Evolutionary conservation across 2,113 vertebrate genomes (phyloP).

Genomic region (Onychorhynchus coronatus): DNA sequence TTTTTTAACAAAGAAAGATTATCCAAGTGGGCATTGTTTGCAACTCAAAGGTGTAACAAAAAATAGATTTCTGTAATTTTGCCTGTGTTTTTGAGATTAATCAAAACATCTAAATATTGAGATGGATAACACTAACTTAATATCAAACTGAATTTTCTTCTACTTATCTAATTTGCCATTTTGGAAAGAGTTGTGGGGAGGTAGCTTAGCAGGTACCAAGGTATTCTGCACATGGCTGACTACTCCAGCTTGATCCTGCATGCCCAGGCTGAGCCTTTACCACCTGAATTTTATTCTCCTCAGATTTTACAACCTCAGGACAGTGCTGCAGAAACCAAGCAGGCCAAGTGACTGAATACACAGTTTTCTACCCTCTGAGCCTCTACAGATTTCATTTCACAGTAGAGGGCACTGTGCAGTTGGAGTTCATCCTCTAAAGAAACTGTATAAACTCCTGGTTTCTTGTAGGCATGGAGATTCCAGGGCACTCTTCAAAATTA

Average conservation of each 20-base stretch:
- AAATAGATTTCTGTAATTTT: neutral
- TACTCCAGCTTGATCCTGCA: neutral
- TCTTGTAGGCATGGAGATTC: neutral
- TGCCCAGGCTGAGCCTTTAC: neutral
- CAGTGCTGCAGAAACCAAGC: neutral
- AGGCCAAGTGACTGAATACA: neutral
- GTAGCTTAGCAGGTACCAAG: neutral
- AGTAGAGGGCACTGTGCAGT: conserved; percentile 50
- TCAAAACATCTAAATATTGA: neutral
- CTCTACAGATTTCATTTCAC: neutral
- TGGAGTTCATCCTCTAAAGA: neutral
- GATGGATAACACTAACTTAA: neutral
- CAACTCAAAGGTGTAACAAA: neutral
- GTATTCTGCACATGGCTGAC: neutral
- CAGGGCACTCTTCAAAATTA: neutral
- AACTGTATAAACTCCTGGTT: neutral
- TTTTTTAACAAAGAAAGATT: neutral
- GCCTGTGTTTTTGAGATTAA: neutral
- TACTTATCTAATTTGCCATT: neutral
- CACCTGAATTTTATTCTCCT: fast-evolving
- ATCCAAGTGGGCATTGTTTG: neutral
- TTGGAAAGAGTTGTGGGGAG: neutral
- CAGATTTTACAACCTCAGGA: neutral
- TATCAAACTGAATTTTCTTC: neutral
- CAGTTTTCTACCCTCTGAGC: neutral